Percentiles rank a stretch among this genome's conserved stretches.
Evolutionary conservation across 2,888 invertebrate species (phyloP).

Genomic region (Noctua comes): DNA sequence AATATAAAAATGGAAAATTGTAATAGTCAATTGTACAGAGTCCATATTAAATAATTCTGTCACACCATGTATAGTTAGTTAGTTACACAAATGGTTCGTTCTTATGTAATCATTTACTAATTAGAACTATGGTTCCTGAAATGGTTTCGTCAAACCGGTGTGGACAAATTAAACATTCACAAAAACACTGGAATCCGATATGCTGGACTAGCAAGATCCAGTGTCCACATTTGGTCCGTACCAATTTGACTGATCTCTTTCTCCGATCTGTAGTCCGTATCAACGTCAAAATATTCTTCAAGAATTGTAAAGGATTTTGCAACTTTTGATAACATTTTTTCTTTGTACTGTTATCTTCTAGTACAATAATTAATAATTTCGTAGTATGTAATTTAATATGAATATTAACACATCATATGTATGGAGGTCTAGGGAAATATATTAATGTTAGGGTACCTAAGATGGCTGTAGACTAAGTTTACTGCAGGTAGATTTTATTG

Average conservation of each 20-base stretch:
- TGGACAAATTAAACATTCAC: not conserved
- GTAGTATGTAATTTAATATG: constrained; percentile 34
- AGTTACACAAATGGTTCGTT: not conserved
- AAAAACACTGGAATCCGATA: not conserved
- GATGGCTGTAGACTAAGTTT: constrained; percentile 27
- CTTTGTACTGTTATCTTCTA: constrained; percentile 38
- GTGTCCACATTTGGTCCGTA: not conserved
- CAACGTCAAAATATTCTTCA: constrained; percentile 21
- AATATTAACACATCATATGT: constrained; percentile 50
- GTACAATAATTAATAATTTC: constrained; percentile 41
- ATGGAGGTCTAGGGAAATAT: not conserved
- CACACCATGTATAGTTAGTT: not conserved
- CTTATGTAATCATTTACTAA: not conserved
- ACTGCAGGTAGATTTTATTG: constrained; percentile 27
- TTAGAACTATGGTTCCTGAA: constrained; percentile 2
- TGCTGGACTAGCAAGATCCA: too few species aligned
- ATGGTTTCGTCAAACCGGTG: not conserved
- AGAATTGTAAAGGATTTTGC: constrained; percentile 43
- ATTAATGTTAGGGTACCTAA: constrained; percentile 18
- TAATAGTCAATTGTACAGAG: not conserved
- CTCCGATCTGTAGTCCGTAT: constrained; percentile 28
- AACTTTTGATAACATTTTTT: constrained; percentile 44
- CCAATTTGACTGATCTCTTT: not conserved
- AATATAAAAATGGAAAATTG: not conserved
- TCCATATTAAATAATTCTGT: not conserved